Conservation (phyloP, 2,888 invertebrate species). For the Lepeophtheirus nordmannii region DNA sequence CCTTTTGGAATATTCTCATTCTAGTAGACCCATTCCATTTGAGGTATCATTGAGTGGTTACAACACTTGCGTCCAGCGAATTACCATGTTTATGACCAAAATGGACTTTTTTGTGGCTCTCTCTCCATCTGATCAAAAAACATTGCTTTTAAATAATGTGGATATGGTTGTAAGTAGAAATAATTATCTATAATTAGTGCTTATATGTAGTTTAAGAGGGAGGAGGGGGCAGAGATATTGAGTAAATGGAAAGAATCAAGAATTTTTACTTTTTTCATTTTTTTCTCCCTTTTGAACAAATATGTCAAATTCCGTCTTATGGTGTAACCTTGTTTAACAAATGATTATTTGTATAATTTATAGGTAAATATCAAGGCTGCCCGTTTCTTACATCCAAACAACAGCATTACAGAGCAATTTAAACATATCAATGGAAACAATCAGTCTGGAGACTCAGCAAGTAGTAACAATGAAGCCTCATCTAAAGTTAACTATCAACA, state of each 20-base stretch:
- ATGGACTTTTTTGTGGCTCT: neutral
- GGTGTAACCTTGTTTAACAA: too few species aligned
- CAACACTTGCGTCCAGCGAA: conserved; percentile 18
- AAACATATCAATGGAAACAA: neutral
- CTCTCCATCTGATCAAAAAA: neutral
- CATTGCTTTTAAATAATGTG: neutral
- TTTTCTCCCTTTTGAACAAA: too few species aligned
- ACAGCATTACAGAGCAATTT: conserved; percentile 6
- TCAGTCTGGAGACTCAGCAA: neutral
- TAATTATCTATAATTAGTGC: too few species aligned
- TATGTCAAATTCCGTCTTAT: too few species aligned
- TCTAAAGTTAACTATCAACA: neutral
- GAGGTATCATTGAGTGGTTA: neutral
- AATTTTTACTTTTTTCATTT: too few species aligned
- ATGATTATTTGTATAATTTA: neutral
- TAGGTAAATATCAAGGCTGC: conserved; percentile 18
- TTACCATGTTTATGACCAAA: conserved; percentile 8
- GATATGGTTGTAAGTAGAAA: neutral
- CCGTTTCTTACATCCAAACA: neutral
- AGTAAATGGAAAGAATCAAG: too few species aligned
- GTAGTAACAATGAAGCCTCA: neutral
- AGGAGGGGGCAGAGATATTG: too few species aligned
- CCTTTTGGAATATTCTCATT: too few species aligned
- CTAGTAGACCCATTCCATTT: neutral
- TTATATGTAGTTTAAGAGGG: too few species aligned